Base-by-base conservation (phyloP, 2,888 invertebrate genomes). In the Barypeithes pellucidus region DNA sequence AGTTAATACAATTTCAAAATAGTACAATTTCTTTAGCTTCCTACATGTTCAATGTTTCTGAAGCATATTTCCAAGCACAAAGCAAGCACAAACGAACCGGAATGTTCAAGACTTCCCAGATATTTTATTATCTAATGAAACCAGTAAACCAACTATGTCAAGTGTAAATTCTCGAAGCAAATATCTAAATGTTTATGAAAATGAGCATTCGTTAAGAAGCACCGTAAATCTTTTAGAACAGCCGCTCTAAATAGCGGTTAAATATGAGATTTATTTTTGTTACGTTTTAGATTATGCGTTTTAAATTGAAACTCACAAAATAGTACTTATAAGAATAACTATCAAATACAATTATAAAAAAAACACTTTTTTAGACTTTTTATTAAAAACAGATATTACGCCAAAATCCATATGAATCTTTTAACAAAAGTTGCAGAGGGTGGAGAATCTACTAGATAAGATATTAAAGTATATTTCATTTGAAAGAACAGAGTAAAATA, bases 171-270 rank as follows among this genome's bases (percentile, higher is more conserved):
- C 45, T 29, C 29, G 11, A 43, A n/a, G 67, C 33, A 59, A 67
- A 67, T 67, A 67, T 67, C 67, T 59, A 57, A 67, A 59, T 67
- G 41, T 67, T 67, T 67, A 59, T 67, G 43, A 67, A 67, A 67
- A 67, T 47, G 45, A 67, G 57, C 41, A 29, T 57, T 22, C 57
- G 41, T 67, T 24, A 57, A 43, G 43, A 29, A 29, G 59, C 41
- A 12, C 43, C 14, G 22, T 66, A 66, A 54, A 66, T 62, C 45
- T 47, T 45, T 29, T 62, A 62, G 45, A 66, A 41, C 66, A 29
- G 50, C 43, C 22, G 41, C 12, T 43, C 43, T 62, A 62, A 45
- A 62, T 33, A 45, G 41, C 14, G 11, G 39, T 41, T 24, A 66
- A 54, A 54, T 66, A 66, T 36, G 11, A 11, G n/a, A 20, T 62